Percentiles rank a stretch among this genome's conserved stretches.
Evolutionary conservation across 2,888 invertebrate species (phyloP).

Genomic region (Blastobasis adustella): DNA sequence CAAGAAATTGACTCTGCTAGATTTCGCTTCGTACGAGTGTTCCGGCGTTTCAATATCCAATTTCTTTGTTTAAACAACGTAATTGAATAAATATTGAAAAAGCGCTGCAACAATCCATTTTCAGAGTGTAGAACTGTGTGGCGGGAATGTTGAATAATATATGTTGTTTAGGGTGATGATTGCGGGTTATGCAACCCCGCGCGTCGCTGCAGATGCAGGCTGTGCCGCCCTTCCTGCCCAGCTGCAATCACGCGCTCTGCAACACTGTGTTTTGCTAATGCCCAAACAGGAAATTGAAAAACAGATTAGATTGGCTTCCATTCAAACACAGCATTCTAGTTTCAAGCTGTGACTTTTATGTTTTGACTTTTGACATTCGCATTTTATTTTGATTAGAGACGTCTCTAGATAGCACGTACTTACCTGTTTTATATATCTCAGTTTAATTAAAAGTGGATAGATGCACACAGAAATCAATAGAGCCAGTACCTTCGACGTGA

Average conservation of each 20-base stretch:
- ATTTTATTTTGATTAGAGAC: no score
- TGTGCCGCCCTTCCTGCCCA: background rate
- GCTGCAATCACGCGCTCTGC: background rate
- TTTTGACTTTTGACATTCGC: no score
- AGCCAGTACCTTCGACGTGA: no score
- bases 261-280: background rate
- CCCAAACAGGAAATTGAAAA: background rate
- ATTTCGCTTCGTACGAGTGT: slow-evolving; percentile 25
- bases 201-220: slow-evolving; percentile 28
- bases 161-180: slow-evolving; percentile 58
- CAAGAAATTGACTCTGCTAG: slow-evolving; percentile 14
- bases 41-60: slow-evolving; percentile 44
- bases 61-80: slow-evolving; percentile 57
- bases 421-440: no score
- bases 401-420: no score
- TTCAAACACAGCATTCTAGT: no score
- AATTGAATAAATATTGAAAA: slow-evolving; percentile 50
- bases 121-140: slow-evolving; percentile 18
- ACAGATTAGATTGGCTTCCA: no score
- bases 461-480: no score
- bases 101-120: slow-evolving; percentile 46
- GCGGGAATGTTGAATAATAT: slow-evolving; percentile 45
- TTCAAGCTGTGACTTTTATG: no score
- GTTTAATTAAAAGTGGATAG: no score
- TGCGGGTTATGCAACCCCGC: slow-evolving; percentile 55